Evolutionary conservation across 2,797 vertebrate species (phyloP), one percentile per base, ranked within the genome.

Genomic region (Enteromius thamalakanensis): DNA sequence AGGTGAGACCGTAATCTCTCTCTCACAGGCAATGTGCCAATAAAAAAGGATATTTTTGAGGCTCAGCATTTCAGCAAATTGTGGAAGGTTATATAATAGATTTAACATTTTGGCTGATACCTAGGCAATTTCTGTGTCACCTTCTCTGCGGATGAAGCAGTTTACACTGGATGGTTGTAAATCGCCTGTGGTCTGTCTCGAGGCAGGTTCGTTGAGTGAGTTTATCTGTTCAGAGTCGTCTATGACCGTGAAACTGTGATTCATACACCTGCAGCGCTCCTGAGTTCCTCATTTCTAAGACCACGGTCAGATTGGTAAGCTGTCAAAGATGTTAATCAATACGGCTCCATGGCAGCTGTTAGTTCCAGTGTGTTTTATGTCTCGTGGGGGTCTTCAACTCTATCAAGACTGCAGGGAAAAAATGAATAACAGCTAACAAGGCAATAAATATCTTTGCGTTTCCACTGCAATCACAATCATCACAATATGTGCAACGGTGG

Each of bases 131-230:
- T 65, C 14, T 49, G 29, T 81, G 70, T 75, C 70, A 65, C 58
- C 60, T 69, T 64, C 42, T 58, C 64, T 76, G 26, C 92, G 95
- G 95, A 96, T 95, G 95, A 96, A 95, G 95, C 93, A 93, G 89
- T 93, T 95, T 91, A 92, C 94, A 86, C 95, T 94, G 95, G 91
- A 95, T 92, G 96, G 94, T 93, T 96, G 68, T 60, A 81, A 72
- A 37, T 49, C 29, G 93, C 90, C 91, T 94, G 87, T 94, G 94
- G 90, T 94, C 93, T 83, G 84, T 96, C 91, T 95, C 93, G 80
- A 95, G 94, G 92, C 91, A 94, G 92, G 94, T 92, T 93, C 95
- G 85, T 96, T 95, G 93, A 95, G 94, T 95, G 87, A 96, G 95
- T 94, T 92, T 75, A 77, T 71, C 79, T 53, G 79, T 15, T 29